Base-by-base conservation (phyloP, 2,888 invertebrate species). In the Melipona bicolor region DNA sequence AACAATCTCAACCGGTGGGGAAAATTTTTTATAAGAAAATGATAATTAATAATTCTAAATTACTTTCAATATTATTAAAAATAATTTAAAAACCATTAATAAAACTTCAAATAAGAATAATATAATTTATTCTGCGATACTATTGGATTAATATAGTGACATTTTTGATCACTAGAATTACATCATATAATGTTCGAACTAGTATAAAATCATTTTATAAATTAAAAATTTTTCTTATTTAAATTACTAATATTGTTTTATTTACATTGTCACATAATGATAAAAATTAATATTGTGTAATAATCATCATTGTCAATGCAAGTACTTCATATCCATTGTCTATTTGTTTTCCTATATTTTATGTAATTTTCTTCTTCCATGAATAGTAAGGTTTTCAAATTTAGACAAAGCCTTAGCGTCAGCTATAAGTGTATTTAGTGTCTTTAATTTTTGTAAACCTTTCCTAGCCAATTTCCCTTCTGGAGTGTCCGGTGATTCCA, bases 401-500 rank as follows among this genome's bases (percentile, higher is more conserved):
- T 49, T 24, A 61, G 24, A 3, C 17, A 56, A 32, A 72, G 77
- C 68, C 77, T 87, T 89, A 3, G 91, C 88, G 52, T 93, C 93
- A 15, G 81, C 92, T 90, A 96, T 95, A 13, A 95, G 96, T 24
- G 95, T 94, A 90, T 96, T 95, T 49, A 97, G 91, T 0, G 95
- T 95, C 90, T 96, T 96, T 77, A 97, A 95, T 89, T 97, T 96
- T 79, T 95, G 95, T 27, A 97, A 93, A n/a, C 97, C 97, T 86
- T 96, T 96, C 74, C 96, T 96, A 9, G 97, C 96, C 49, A 97
- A 92, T 89, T 96, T 95, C 0, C 97, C 97, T 94, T 97, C 97
- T 0, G 97, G 97, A 27, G 97, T 97, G 54, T 95, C 95, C 0
- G 95, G 94, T 0, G 97, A 97, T 93, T 98, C 97, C 82, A 97